Evolutionary conservation across 2,113 vertebrate genomes (phyloP).

Genomic region (Pardalotus punctatus): DNA sequence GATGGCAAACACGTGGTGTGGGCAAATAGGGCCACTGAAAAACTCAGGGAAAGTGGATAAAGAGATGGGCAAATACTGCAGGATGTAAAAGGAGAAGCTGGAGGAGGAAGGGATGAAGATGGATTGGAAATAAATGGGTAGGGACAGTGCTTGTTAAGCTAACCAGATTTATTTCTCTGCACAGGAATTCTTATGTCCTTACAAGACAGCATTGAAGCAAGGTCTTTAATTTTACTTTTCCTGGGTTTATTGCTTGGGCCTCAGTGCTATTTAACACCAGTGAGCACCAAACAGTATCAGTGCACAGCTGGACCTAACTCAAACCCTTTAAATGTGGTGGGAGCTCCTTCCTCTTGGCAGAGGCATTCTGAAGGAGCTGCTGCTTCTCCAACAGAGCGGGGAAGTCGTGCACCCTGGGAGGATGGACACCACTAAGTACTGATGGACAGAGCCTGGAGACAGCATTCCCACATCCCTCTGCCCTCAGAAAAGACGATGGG

Average conservation of each 20-base stretch:
- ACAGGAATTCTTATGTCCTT: slow-evolving; percentile 29
- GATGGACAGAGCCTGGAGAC: background rate
- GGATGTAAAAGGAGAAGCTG: background rate
- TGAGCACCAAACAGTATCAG: background rate
- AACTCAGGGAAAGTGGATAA: background rate
- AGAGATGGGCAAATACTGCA: background rate
- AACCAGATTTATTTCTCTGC: slow-evolving; percentile 41
- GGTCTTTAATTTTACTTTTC: slow-evolving; percentile 53
- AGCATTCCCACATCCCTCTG: background rate
- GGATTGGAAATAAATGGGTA: slow-evolving; percentile 49
- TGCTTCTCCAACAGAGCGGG: background rate
- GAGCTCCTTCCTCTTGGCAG: background rate
- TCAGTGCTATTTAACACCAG: background rate
- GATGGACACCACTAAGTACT: rapidly evolving
- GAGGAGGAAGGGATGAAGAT: slow-evolving; percentile 24
- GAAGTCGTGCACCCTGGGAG: rapidly evolving
- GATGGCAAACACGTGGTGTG: background rate
- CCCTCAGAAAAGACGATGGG: background rate
- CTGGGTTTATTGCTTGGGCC: slow-evolving; percentile 14
- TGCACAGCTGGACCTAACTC: background rate
- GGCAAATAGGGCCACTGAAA: background rate
- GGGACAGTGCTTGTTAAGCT: slow-evolving; percentile 44
- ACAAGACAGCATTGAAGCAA: background rate
- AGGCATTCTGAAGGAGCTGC: background rate
- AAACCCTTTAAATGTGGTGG: background rate